A percentile compares a stretch with the other conserved stretches of the same genome.
phyloP scores from a whole-genome alignment of 2,797 vertebrate species.

The Sebastes iracundus region DNA sequence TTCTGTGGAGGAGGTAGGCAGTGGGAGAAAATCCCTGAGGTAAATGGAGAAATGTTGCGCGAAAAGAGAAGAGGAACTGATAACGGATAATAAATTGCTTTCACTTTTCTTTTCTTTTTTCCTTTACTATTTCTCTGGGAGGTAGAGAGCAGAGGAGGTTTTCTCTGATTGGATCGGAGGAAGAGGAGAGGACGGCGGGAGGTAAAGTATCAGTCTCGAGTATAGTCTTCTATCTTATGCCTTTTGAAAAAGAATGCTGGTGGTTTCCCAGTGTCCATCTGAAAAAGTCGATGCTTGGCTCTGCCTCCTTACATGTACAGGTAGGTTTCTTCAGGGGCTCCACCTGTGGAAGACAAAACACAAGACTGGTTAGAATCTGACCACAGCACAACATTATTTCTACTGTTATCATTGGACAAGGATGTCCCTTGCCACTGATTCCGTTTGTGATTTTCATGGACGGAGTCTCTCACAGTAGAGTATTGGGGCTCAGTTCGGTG shows the following conservation, averaged over 20 bases:
- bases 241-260: conserved; percentile 43
- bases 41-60: conserved; percentile 56
- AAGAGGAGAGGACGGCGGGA: conserved; percentile 17
- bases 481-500: no score
- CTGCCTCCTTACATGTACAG: not conserved
- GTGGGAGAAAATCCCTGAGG: conserved; percentile 70
- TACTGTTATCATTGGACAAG: not conserved
- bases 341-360: conserved; percentile 45
- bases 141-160: conserved; percentile 57
- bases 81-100: conserved; percentile 15
- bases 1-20: conserved; percentile 66
- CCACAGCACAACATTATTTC: not conserved
- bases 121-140: conserved; percentile 46
- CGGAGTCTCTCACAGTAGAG: no score
- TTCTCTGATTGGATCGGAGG: conserved; percentile 21
- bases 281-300: not conserved
- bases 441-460: no score
- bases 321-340: conserved; percentile 14
- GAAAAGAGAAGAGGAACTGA: conserved; percentile 16
- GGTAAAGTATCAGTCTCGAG: conserved; percentile 36
- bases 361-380: not conserved
- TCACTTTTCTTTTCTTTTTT: not conserved
- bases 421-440: not conserved
- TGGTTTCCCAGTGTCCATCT: conserved; percentile 40
- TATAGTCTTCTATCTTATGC: conserved; percentile 13